Evolutionary conservation across 2,888 invertebrate genomes (phyloP).

Genomic region (Leptinotarsa tumamoca): DNA sequence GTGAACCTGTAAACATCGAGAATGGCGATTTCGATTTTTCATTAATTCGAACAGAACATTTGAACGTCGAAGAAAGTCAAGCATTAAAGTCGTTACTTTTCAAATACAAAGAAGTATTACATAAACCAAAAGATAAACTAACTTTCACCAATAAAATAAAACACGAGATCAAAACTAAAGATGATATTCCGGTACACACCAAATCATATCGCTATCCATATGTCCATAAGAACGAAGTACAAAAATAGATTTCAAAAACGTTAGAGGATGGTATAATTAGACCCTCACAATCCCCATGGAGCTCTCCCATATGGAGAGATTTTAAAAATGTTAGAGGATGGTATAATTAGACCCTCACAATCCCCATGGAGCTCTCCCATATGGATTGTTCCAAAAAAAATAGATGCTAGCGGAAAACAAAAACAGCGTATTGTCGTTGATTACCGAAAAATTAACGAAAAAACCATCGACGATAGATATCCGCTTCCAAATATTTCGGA

Average conservation of each 20-base stretch:
- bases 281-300: no score
- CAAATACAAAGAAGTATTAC: conserved; percentile 31
- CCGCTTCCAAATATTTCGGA: no score
- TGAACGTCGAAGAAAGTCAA: conserved; percentile 27
- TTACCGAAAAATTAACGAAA: no score
- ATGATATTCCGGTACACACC: conserved; percentile 20
- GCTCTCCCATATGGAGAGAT: background rate
- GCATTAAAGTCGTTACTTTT: conserved; percentile 20
- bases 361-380: no score
- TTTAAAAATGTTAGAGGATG: conserved; percentile 26
- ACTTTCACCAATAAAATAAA: conserved; percentile 32
- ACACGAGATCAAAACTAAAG: conserved; percentile 36
- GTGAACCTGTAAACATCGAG: background rate
- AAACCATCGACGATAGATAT: no score
- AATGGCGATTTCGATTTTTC: background rate
- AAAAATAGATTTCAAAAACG: conserved; percentile 25
- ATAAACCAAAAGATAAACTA: conserved; percentile 15
- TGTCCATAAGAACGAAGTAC: conserved; percentile 25
- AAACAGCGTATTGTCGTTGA: no score
- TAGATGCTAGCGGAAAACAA: no score
- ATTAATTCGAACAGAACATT: conserved; percentile 17
- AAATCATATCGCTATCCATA: conserved; percentile 15
- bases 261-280: conserved; percentile 27
- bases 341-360: conserved; percentile 14
- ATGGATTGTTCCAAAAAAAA: no score